Evolutionary conservation across 1,140 invertebrate genomes (phyloP).

Genomic region (Drosophila ficusphila): DNA sequence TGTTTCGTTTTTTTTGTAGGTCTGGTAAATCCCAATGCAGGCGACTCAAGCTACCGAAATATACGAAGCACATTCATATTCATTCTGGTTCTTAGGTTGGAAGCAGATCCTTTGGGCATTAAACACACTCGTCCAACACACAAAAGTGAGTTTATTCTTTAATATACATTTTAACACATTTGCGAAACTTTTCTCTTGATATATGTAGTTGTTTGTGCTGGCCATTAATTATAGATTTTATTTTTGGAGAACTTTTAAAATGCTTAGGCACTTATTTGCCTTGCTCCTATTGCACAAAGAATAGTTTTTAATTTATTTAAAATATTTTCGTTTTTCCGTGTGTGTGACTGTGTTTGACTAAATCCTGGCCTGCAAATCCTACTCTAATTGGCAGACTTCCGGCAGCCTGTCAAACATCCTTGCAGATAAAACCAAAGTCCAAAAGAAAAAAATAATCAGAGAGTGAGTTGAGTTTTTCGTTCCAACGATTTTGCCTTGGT

Average conservation of each 20-base stretch:
- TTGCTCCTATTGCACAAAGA: neutral
- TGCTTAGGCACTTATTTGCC: slow-evolving; percentile 12
- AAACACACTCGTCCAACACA: slow-evolving; percentile 8
- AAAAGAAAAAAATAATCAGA: neutral
- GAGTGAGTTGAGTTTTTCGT: neutral
- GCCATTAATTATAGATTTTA: slow-evolving; percentile 49
- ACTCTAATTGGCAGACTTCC: slow-evolving; percentile 43
- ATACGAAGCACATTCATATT: slow-evolving; percentile 55
- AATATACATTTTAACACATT: slow-evolving; percentile 34
- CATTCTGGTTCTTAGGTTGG: slow-evolving; percentile 44
- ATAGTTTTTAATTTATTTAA: slow-evolving; percentile 28
- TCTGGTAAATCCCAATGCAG: slow-evolving; percentile 51
- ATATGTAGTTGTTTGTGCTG: slow-evolving; percentile 4
- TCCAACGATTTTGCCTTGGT: neutral
- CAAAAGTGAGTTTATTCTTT: slow-evolving; percentile 25
- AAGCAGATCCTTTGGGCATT: slow-evolving; percentile 50
- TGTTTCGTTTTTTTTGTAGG: slow-evolving; percentile 29
- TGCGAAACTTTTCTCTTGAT: slow-evolving; percentile 17
- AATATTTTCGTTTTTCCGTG: slow-evolving; percentile 28
- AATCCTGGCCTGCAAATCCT: slow-evolving; percentile 24
- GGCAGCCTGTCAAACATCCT: slow-evolving; percentile 22
- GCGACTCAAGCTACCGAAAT: slow-evolving; percentile 48
- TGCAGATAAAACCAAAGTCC: neutral
- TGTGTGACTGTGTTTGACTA: slow-evolving; percentile 1
- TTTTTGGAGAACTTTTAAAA: slow-evolving; percentile 3